These are phyloP conservation scores for Lithobates sylvaticus DNA, from an alignment of 2,797 vertebrate species.

Conservation along the genomic window DNA sequence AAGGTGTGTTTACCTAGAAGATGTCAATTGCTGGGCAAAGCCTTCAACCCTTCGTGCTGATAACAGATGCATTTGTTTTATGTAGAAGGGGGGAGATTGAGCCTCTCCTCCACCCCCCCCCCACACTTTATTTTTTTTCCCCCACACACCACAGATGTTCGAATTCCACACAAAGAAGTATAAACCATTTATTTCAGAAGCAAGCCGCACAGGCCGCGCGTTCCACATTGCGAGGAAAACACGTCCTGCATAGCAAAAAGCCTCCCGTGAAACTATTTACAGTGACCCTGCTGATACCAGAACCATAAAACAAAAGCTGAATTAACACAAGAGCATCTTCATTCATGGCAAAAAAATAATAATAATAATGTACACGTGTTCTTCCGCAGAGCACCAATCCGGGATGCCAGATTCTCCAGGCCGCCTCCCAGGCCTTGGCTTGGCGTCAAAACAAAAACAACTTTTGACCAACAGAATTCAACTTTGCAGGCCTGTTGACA, in stretches of 20 bases:
- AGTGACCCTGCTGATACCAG: not conserved
- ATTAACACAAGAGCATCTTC: not conserved
- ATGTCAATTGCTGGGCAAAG: not conserved
- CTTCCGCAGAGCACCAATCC: not conserved
- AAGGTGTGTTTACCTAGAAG: constrained; percentile 22
- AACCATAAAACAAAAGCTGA: not conserved
- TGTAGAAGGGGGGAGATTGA: not conserved
- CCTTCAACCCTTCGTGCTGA: not conserved
- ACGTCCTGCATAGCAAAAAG: constrained; percentile 12
- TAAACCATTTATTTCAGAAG: not conserved
- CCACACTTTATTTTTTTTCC: not conserved
- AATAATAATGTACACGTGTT: too few relatives aligned
- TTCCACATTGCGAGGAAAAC: not conserved
- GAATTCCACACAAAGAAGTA: not conserved
- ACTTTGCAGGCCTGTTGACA: too few relatives aligned
- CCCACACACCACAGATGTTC: not conserved
- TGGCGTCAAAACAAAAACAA: not conserved
- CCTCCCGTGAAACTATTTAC: not conserved
- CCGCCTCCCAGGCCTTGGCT: not conserved
- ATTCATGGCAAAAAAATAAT: not conserved
- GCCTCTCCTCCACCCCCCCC: not conserved
- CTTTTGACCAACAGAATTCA: too few relatives aligned
- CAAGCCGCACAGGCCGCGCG: not conserved
- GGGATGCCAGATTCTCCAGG: not conserved
- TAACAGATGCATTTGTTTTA: not conserved